These are phyloP conservation scores for Lampris incognitus DNA, from an alignment of 2,113 vertebrate species.

Conservation along the genomic window DNA sequence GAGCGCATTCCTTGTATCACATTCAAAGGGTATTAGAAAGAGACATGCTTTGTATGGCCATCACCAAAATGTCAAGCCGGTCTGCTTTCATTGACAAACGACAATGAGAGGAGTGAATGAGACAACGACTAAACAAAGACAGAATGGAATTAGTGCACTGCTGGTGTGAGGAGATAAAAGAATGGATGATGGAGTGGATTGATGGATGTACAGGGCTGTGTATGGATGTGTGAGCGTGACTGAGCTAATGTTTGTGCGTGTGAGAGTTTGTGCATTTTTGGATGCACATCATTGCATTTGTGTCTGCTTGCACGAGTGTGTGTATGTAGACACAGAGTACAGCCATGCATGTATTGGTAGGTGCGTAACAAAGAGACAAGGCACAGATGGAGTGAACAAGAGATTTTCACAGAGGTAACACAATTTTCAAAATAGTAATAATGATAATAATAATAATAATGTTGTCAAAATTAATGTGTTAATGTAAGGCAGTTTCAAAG, in stretches of 20 bases:
- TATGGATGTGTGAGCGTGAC: neutral
- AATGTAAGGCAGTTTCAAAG: too few species aligned
- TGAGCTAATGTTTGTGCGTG: neutral
- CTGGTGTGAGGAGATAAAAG: constrained; percentile 57
- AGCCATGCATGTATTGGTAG: neutral
- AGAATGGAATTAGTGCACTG: constrained; percentile 28
- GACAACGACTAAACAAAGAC: constrained; percentile 42
- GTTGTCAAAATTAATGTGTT: too few species aligned
- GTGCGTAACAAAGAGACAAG: too few species aligned
- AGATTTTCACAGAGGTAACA: too few species aligned
- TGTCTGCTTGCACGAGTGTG: neutral
- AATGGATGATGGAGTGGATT: neutral
- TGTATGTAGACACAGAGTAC: neutral
- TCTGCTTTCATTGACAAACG: constrained; percentile 25
- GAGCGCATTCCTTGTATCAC: constrained; percentile 19
- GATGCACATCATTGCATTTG: too few species aligned
- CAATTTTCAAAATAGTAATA: too few species aligned
- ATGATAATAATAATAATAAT: too few species aligned
- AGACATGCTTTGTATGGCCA: constrained; percentile 24
- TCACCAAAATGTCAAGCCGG: constrained; percentile 46
- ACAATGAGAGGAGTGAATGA: constrained; percentile 46
- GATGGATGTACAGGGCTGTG: constrained; percentile 2
- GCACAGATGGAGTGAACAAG: too few species aligned
- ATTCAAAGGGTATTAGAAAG: constrained; percentile 36
- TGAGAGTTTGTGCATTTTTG: neutral